Evolutionary conservation across 2,888 invertebrate genomes (phyloP), one percentile per base, ranked within the genome.

Genomic region (Conus canariensis): DNA sequence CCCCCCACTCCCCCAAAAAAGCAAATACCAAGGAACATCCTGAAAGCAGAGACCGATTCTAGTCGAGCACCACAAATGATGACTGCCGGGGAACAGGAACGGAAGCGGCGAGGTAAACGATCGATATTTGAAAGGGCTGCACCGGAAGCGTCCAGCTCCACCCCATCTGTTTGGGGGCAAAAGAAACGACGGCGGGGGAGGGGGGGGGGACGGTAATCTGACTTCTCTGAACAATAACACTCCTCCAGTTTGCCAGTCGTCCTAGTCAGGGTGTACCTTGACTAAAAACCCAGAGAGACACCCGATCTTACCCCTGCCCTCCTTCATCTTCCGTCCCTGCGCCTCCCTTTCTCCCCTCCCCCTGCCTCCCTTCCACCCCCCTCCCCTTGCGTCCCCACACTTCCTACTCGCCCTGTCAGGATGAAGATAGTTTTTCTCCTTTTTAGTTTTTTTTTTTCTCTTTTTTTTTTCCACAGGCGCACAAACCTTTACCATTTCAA

Each of bases 61-160:
- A 30, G 30, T 30, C 1, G 30, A 30, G 30, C 30, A 30, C 30
- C 30, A 30, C 30, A 30, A 30, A 30, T 30, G 30, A 30, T 30
- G 30, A 30, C 30, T 30, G 30, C 30, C 30, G 30, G 30, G 30
- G 60, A 60, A 14, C 2, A 3, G 12, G 14, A 14, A 60, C 60
- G 14, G 60, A 60, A 9, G 60, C 60, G 3, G 60, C 60, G 22
- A 70, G n/a, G 70, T 74, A n/a, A n/a, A 22, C 22, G 70, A 74
- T 74, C 70, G 70, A 74, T 74, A 74, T 74, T 74, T 74, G 70
- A 74, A 74, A n/a, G 70, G n/a, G n/a, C n/a, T n/a, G 70, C 70
- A 22, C n/a, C 70, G 22, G 70, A 74, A 74, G 22, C 22, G n/a
- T 9, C n/a, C n/a, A n/a, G n/a, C 70, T 74, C 22, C 70, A 74